Evolutionary conservation across 2,888 invertebrate genomes (phyloP), one percentile per base, ranked within the genome.

Genomic region (Agrotis exclamationis): DNA sequence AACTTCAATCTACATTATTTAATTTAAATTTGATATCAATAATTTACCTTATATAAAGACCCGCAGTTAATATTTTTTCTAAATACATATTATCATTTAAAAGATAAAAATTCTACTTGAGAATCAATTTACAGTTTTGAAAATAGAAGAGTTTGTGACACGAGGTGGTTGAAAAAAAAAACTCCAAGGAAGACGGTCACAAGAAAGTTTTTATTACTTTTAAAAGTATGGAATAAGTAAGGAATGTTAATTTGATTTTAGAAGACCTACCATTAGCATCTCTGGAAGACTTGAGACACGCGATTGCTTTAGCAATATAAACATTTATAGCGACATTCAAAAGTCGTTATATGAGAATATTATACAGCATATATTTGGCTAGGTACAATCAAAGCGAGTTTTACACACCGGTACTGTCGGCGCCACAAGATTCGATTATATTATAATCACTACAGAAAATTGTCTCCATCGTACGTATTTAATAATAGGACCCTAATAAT

Each of bases 251-350:
- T 81, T 80, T 76, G 77, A 70, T 70, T 75, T 75, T 59, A 65
- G 45, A 79, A 83, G 60, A 53, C 62, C 79, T 77, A 86, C 84
- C 81, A 83, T 85, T 85, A 80, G 80, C 74, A 86, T 89, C 77
- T 86, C 80, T 87, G 90, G 90, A 91, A 91, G 90, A 91, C 87
- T 82, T 82, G 79, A 86, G 79, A 87, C 74, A 86, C 72, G 58
- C 74, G 50, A 63, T 73, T 73, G 58, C 63, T 69, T 56, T 64
- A 76, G 53, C 67, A 76, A 75, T 58, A 70, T 67, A 24, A 67
- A 70, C 66, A 59, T 69, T 68, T 57, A 74, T 39, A 67, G 57
- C 59, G 48, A 72, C 39, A 68, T 50, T 66, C 47, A 56, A 70
- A 62, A 51, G 18, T 69, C 77, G 24, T 14, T 56, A 50, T 63